These are phyloP conservation scores for Catalaphyllia jardinei DNA, from an alignment of 64 coral and sea anemone species.

Conservation along the genomic window DNA sequence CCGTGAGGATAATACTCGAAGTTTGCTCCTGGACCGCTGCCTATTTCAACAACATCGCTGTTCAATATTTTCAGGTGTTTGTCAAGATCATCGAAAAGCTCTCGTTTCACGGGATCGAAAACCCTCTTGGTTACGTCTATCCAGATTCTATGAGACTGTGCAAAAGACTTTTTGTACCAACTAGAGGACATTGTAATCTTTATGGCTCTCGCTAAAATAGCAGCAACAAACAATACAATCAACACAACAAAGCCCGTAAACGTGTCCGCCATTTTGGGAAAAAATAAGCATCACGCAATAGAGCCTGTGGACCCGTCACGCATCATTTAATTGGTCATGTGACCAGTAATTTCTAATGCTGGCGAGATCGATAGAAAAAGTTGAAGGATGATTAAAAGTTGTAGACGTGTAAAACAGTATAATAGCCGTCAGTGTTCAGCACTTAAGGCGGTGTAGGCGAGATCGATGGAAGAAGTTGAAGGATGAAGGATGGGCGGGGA, in stretches of 20 bases:
- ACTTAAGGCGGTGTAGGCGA: no score
- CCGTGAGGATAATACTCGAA: slow-evolving; percentile 53
- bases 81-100: slow-evolving; percentile 23
- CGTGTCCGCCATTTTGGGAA: neutral
- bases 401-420: no score
- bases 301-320: no score
- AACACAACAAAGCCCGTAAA: neutral
- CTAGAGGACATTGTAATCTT: neutral
- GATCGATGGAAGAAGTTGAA: no score
- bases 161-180: slow-evolving; percentile 42
- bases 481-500: no score
- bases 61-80: neutral
- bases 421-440: no score
- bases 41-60: slow-evolving; percentile 59
- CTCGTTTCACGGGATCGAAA: neutral
- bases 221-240: neutral
- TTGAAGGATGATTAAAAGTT: no score
- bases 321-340: no score
- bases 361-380: no score
- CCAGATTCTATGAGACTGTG: neutral
- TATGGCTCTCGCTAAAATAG: neutral
- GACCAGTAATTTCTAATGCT: no score
- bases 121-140: neutral
- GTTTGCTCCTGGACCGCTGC: slow-evolving; percentile 50
- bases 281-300: no score